Evolutionary conservation across 1,140 invertebrate species (phyloP).

Genomic region (Hylaeus anthracinus): DNA sequence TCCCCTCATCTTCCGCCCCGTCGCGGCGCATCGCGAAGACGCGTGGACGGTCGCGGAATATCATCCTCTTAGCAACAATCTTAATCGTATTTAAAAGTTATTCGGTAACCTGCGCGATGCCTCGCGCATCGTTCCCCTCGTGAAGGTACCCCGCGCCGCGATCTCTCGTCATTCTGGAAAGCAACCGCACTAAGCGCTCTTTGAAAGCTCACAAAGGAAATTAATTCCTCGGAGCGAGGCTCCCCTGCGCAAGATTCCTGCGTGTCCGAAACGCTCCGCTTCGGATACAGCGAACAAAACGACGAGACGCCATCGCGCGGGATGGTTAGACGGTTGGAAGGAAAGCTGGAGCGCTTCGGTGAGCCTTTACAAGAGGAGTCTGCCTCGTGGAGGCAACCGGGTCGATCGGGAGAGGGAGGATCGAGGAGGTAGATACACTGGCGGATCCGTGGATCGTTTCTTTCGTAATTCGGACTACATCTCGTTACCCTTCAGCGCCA

Average conservation of each 20-base stretch:
- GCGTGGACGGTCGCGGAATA: slow-evolving; percentile 6
- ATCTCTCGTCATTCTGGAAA: slow-evolving; percentile 59
- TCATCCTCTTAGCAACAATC: slow-evolving; percentile 65
- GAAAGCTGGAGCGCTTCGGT: neutral
- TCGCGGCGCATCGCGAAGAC: neutral
- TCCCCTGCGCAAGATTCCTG: slow-evolving; percentile 39
- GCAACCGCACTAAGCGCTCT: slow-evolving; percentile 57
- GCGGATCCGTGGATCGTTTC: slow-evolving; percentile 1
- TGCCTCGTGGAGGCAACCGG: too few relatives aligned
- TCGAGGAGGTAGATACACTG: neutral
- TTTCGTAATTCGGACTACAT: slow-evolving; percentile 5
- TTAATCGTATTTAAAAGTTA: slow-evolving; percentile 69
- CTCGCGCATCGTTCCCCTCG: neutral
- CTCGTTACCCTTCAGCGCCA: neutral
- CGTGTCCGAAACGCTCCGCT: slow-evolving; percentile 21
- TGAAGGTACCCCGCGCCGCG: slow-evolving; percentile 8
- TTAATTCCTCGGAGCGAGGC: slow-evolving; percentile 60
- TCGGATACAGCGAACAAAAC: slow-evolving; percentile 33
- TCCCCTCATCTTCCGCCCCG: neutral
- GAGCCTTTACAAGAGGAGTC: neutral
- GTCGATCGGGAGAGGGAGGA: too few relatives aligned
- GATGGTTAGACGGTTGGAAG: slow-evolving; percentile 11
- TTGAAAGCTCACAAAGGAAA: slow-evolving; percentile 68
- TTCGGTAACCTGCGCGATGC: slow-evolving; percentile 11
- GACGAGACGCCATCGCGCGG: slow-evolving; percentile 19